A percentile compares a stretch with the other conserved stretches of the same genome.
phyloP scores from a whole-genome alignment of 30 jellyfish, hydroid and myxozoan genomes.

The Chrysaora quinquecirrha region DNA sequence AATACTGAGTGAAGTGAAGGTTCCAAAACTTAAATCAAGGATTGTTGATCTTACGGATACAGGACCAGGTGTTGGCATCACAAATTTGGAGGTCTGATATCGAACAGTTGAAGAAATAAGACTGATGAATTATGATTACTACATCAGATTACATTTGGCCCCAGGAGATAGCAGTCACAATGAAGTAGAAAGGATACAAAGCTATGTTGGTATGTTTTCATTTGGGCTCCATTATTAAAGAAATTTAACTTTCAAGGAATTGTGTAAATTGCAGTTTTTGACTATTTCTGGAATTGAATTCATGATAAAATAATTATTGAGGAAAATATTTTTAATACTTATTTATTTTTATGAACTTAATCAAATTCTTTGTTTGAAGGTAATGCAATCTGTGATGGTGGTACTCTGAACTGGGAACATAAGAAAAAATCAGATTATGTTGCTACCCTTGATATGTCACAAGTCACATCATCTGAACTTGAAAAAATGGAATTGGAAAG shows the following conservation, averaged over 20 bases:
- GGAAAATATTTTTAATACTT: too few relatives aligned
- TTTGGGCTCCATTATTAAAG: too few relatives aligned
- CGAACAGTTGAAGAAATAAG: background rate
- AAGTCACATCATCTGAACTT: slow-evolving; percentile 3
- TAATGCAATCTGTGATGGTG: slow-evolving; percentile 43
- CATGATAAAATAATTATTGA: too few relatives aligned
- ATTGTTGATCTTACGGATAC: slow-evolving; percentile 41
- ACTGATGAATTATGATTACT: background rate
- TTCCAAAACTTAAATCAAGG: too few relatives aligned
- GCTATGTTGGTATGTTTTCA: slow-evolving; percentile 43
- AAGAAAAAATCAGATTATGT: background rate
- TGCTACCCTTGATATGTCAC: background rate
- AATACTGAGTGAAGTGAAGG: too few relatives aligned
- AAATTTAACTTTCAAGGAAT: too few relatives aligned
- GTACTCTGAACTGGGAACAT: slow-evolving; percentile 20
- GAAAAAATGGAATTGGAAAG: slow-evolving; percentile 19
- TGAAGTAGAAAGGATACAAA: slow-evolving; percentile 24
- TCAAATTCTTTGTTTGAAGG: too few relatives aligned
- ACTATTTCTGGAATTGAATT: too few relatives aligned
- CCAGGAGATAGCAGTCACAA: slow-evolving; percentile 46
- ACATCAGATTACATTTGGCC: slow-evolving; percentile 42
- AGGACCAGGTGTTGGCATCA: slow-evolving; percentile 36
- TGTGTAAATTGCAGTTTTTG: too few relatives aligned
- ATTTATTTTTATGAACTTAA: too few relatives aligned
- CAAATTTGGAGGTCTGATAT: background rate